Percentiles rank a stretch among this genome's conserved stretches.
Conservation (phyloP, 2,113 vertebrate species). For the Vulpes vulpes region DNA sequence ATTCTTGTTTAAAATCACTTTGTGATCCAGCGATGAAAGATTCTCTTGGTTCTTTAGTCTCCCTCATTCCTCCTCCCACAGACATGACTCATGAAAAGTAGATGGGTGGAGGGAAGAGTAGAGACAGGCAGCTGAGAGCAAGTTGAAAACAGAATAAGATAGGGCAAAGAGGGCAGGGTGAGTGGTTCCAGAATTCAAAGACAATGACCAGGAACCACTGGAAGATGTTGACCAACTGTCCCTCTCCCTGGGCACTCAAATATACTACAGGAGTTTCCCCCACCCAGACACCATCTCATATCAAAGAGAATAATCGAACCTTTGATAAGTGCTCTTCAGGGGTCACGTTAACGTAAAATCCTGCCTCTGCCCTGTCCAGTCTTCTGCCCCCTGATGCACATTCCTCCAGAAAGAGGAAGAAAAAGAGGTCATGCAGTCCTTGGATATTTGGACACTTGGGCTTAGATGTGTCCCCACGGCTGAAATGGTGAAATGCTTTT, state of each 20-base stretch:
- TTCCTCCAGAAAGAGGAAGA: not conserved
- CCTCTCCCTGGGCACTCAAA: not conserved
- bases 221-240: accelerated
- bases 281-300: not conserved
- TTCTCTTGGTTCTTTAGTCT: not conserved
- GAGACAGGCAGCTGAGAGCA: not conserved
- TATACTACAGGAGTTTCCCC: not conserved
- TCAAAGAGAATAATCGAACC: not conserved
- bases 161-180: not conserved
- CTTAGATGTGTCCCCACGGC: not conserved
- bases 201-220: not conserved
- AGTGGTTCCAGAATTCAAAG: not conserved
- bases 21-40: constrained; percentile 36
- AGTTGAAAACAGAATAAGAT: not conserved
- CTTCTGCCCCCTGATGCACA: not conserved
- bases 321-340: not conserved
- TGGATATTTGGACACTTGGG: not conserved
- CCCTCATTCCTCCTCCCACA: constrained; percentile 1
- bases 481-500: not conserved
- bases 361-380: not conserved
- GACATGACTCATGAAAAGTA: constrained; percentile 56
- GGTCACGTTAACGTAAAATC: not conserved
- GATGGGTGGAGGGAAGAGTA: not conserved
- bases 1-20: not conserved
- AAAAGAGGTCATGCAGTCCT: not conserved